phyloP scores from a whole-genome alignment of 2,888 invertebrate genomes.

The Heliconius sara region DNA sequence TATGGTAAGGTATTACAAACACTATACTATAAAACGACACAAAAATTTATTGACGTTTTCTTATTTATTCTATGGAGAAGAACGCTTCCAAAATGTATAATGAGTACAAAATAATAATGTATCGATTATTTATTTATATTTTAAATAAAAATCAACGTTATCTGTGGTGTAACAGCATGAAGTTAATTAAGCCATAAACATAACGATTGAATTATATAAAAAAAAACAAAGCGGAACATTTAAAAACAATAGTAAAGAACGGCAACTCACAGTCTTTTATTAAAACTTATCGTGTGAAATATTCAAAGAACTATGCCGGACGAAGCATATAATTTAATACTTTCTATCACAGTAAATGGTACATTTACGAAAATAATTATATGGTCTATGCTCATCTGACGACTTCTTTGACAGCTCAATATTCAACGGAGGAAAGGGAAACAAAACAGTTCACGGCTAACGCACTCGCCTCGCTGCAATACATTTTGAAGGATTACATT shows the following conservation, averaged over 20 bases:
- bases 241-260: slow-evolving; percentile 63
- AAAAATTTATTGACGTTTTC: too few species aligned
- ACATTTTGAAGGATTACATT: slow-evolving; percentile 15
- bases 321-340: slow-evolving; percentile 74
- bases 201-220: not conserved
- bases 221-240: slow-evolving; percentile 31
- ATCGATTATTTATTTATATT: not conserved
- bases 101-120: not conserved
- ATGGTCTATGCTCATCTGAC: slow-evolving; percentile 67
- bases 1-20: too few species aligned
- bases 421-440: slow-evolving; percentile 63
- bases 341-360: slow-evolving; percentile 70
- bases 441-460: slow-evolving; percentile 48
- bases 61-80: too few species aligned
- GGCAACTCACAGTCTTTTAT: slow-evolving; percentile 64
- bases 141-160: not conserved
- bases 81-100: too few species aligned
- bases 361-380: slow-evolving; percentile 74
- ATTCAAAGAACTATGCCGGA: slow-evolving; percentile 59
- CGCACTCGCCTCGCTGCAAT: slow-evolving; percentile 16
- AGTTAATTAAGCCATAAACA: slow-evolving; percentile 1
- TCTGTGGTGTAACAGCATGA: not conserved
- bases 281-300: slow-evolving; percentile 74
- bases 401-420: slow-evolving; percentile 74
- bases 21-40: too few species aligned